Conservation (phyloP, 1,140 invertebrate genomes). For the Acromyrmex echinatior region DNA sequence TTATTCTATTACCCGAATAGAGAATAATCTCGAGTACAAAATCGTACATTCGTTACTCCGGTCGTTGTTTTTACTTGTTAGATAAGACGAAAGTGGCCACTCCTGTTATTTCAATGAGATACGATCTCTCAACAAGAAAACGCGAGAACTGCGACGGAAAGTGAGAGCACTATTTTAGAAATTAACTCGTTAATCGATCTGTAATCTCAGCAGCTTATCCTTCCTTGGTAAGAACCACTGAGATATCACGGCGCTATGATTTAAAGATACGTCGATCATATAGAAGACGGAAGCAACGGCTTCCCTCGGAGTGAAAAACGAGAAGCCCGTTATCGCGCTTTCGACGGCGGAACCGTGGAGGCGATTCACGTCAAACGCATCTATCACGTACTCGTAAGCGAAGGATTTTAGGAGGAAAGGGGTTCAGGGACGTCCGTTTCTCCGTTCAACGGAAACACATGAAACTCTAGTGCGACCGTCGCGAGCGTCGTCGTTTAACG, state of each 20-base stretch:
- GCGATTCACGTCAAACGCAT: slow-evolving; percentile 67
- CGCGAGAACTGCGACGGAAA: not conserved
- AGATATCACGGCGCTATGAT: slow-evolving; percentile 31
- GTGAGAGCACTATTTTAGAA: slow-evolving; percentile 13
- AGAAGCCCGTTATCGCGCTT: slow-evolving; percentile 67
- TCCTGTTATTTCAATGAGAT: not conserved
- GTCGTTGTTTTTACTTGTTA: not conserved
- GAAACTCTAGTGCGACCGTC: slow-evolving; percentile 30
- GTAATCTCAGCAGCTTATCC: slow-evolving; percentile 19
- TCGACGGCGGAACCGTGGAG: slow-evolving; percentile 51
- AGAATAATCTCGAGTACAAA: not conserved
- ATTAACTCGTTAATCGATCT: slow-evolving; percentile 29
- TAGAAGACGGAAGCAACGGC: slow-evolving; percentile 3
- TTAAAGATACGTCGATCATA: slow-evolving; percentile 52
- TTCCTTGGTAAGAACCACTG: not conserved
- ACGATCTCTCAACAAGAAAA: not conserved
- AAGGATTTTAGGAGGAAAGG: slow-evolving; percentile 59
- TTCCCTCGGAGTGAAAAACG: slow-evolving; percentile 66
- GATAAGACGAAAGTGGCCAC: slow-evolving; percentile 34
- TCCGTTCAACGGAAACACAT: slow-evolving; percentile 58
- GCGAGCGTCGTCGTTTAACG: slow-evolving; percentile 44
- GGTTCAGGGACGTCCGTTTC: slow-evolving; percentile 30
- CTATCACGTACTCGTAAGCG: slow-evolving; percentile 70
- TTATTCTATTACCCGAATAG: slow-evolving; percentile 19
- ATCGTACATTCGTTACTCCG: slow-evolving; percentile 2